Percentiles rank a stretch among this genome's conserved stretches.
phyloP scores from a whole-genome alignment of 2,797 vertebrate genomes.

The Danio tinwini region DNA sequence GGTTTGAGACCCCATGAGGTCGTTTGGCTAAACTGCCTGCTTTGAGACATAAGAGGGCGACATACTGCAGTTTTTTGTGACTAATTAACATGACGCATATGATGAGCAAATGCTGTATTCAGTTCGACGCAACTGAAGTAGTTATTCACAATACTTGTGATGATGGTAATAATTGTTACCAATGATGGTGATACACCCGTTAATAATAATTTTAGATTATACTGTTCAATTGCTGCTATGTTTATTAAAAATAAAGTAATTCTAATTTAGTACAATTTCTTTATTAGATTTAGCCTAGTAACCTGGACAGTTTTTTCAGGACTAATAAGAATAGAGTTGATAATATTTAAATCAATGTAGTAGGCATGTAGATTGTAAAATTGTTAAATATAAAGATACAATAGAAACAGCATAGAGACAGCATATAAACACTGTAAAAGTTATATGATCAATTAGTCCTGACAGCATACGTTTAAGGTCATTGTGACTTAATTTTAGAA shows the following conservation, averaged over 20 bases:
- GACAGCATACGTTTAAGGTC: too few relatives aligned
- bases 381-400: not conserved
- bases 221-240: too few relatives aligned
- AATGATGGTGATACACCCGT: not conserved
- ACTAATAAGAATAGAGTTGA: too few relatives aligned
- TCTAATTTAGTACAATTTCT: too few relatives aligned
- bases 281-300: too few relatives aligned
- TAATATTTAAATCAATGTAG: not conserved
- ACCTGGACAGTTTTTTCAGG: too few relatives aligned
- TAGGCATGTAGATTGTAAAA: not conserved
- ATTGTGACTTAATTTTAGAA: too few relatives aligned
- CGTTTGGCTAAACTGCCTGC: not conserved
- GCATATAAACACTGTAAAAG: too few relatives aligned
- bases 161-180: not conserved
- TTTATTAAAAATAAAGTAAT: too few relatives aligned
- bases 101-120: not conserved
- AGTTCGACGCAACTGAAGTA: not conserved
- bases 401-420: not conserved
- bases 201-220: not conserved
- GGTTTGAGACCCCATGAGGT: not conserved
- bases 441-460: too few relatives aligned
- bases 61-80: not conserved
- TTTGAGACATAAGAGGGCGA: slow-evolving; percentile 25
- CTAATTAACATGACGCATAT: not conserved
- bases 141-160: not conserved